Evolutionary conservation across 2,113 vertebrate species (phyloP), one percentile per base, ranked within the genome.

Genomic region (Danio rerio): DNA sequence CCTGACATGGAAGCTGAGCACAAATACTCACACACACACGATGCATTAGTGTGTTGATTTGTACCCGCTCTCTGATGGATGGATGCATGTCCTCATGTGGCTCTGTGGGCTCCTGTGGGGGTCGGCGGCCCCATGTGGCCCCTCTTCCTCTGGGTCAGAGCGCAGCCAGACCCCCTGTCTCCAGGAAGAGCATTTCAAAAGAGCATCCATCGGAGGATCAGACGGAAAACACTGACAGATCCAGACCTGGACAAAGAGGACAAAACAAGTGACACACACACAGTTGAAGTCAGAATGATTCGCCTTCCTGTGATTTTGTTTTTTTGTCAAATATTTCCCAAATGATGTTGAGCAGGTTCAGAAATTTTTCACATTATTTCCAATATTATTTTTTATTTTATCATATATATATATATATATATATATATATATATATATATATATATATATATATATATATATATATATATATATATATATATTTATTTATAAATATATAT

Each of bases 181-280:
- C 92, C 93, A 94, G 93, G 94, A 94, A 94, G 87, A 92, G 65
- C 86, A 88, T 88, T 89, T 91, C 90, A 90, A 88, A 88, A 86
- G 76, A 77, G 82, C 53, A 53, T n/a, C 55, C 72, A 87, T 88
- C 88, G 88, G 89, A 90, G 88, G 72, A 85, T 81, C 49, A 80
- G 70, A 83, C 71, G 86, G 83, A 89, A 86, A 72, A 88, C 84
- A 72, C 40, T 80, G 70, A 82, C 74, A 78, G 87, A 82, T 71
- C 9, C 9, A 79, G 47, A 65, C 18, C 7, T 78, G 78, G 71
- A 75, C 56, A 8, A 10, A 20, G 40, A 75, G 72, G 72, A 58
- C 72, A 75, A 45, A 68, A 47, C 65, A 6, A 68, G 42, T 47
- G 65, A 43, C 53, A 53, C 59, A 53, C 59, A 68, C 53, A 70